phyloP scores from a whole-genome alignment of 2,113 vertebrate genomes.

The Macheiramphus alcinus region DNA sequence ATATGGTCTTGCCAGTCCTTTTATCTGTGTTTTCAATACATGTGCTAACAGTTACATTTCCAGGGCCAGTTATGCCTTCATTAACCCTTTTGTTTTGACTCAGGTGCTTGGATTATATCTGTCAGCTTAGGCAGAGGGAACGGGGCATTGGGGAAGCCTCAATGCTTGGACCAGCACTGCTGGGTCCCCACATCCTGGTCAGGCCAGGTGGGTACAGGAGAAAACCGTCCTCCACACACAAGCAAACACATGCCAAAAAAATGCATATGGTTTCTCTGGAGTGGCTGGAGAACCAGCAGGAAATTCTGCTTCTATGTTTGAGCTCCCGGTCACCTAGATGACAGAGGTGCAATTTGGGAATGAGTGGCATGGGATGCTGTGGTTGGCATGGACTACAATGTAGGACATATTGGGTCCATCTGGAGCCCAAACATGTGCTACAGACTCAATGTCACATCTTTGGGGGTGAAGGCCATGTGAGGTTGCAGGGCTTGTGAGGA shows the following conservation, averaged over 20 bases:
- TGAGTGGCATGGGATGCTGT: not conserved
- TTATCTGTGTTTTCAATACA: not conserved
- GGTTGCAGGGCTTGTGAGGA: not conserved
- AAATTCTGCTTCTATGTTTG: not conserved
- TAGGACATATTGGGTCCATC: not conserved
- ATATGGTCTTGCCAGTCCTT: not conserved
- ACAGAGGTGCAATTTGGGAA: not conserved
- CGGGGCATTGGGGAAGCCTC: accelerated
- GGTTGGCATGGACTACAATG: not conserved
- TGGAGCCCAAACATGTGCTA: not conserved
- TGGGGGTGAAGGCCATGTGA: not conserved
- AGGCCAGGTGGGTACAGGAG: not conserved
- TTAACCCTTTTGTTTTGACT: not conserved
- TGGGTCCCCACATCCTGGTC: too few relatives aligned
- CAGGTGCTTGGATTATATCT: not conserved
- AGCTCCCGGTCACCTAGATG: not conserved
- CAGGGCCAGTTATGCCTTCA: not conserved
- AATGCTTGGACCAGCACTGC: accelerated
- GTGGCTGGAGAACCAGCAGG: not conserved
- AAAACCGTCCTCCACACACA: not conserved
- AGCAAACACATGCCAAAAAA: not conserved
- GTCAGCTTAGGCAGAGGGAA: not conserved
- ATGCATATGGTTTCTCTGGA: accelerated
- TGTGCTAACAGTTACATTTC: not conserved
- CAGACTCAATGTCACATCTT: not conserved